phyloP scores from a whole-genome alignment of 2,888 invertebrate genomes.

The Sminthurides aquaticus region DNA sequence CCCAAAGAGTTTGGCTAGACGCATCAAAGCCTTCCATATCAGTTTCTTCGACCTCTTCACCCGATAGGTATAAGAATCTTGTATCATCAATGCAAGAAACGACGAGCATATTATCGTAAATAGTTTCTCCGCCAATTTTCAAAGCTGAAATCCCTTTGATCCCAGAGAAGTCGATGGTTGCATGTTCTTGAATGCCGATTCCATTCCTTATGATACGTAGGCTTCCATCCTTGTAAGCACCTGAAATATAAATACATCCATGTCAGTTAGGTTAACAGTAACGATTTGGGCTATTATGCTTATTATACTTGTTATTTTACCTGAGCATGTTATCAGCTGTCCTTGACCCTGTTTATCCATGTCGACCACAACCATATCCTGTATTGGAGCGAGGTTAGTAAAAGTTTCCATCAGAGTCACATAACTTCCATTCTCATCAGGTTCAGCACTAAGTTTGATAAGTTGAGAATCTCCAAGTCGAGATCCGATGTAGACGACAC shows the following conservation, averaged over 20 bases:
- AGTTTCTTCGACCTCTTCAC: conserved; percentile 96
- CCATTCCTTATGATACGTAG: conserved; percentile 95
- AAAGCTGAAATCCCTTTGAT: conserved; percentile 98
- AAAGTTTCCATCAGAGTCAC: conserved; percentile 92
- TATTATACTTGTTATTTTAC: conserved; percentile 46
- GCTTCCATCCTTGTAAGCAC: conserved; percentile 94
- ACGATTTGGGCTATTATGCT: too few species aligned
- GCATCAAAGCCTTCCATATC: conserved; percentile 85
- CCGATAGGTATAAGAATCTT: conserved; percentile 55
- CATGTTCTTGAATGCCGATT: conserved; percentile 96
- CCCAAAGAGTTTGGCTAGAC: conserved; percentile 87
- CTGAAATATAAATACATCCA: conserved; percentile 45
- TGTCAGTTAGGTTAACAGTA: not conserved
- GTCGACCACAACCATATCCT: conserved; percentile 97
- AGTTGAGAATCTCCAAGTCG: conserved; percentile 93
- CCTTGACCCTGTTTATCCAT: conserved; percentile 94
- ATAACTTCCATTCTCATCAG: conserved; percentile 80
- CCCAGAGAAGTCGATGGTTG: conserved; percentile 90
- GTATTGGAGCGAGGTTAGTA: conserved; percentile 93
- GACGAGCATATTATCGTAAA: conserved; percentile 79
- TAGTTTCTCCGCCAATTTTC: conserved; percentile 58
- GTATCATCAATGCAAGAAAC: conserved; percentile 96
- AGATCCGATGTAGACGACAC: conserved; percentile 93
- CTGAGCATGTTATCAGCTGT: conserved; percentile 95
- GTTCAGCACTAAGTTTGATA: conserved; percentile 73